Percentiles rank a stretch among this genome's conserved stretches.
phyloP scores from a whole-genome alignment of 1,140 invertebrate species.

The Homarus americanus region DNA sequence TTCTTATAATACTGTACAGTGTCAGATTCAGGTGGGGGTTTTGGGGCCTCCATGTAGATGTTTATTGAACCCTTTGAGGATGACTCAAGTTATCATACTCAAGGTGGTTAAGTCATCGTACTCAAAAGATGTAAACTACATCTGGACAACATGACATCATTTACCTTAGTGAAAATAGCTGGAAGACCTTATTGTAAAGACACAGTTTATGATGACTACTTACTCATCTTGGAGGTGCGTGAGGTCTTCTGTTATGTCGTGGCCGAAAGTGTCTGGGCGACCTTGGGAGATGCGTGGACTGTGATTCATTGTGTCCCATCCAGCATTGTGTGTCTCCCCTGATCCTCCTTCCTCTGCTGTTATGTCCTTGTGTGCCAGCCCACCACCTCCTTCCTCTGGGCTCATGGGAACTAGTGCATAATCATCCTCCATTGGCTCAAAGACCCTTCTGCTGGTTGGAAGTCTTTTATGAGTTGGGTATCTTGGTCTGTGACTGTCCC shows the following conservation, averaged over 20 bases:
- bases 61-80: too few relatives aligned
- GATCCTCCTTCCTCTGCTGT: neutral
- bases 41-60: too few relatives aligned
- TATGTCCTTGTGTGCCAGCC: neutral
- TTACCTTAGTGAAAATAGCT: too few relatives aligned
- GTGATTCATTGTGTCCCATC: neutral
- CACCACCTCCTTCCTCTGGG: neutral
- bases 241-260: neutral
- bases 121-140: too few relatives aligned
- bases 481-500: neutral
- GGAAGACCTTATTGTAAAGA: too few relatives aligned
- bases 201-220: too few relatives aligned
- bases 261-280: conserved; percentile 24
- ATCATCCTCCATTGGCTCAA: neutral
- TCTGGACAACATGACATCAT: too few relatives aligned
- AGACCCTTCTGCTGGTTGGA: neutral
- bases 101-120: too few relatives aligned
- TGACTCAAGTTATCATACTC: too few relatives aligned
- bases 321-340: neutral
- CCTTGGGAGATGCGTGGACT: neutral
- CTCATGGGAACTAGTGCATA: neutral
- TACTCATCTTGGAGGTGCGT: neutral
- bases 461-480: neutral
- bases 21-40: too few relatives aligned
- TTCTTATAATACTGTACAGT: too few relatives aligned